These are phyloP conservation scores for Leptinotarsa haldemani DNA, from an alignment of 2,888 invertebrate genomes.

Conservation along the genomic window DNA sequence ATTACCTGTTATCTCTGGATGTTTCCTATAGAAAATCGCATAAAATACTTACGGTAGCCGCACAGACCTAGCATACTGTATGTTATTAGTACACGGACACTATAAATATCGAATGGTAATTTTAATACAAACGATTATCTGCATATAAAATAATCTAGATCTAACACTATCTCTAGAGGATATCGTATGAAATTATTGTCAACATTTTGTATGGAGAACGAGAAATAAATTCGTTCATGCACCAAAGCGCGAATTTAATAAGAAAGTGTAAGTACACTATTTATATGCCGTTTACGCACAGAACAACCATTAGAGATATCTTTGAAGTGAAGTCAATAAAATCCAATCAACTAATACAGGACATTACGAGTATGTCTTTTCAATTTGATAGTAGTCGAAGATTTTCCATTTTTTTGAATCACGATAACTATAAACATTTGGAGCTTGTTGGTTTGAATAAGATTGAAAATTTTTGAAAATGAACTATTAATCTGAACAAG, in stretches of 20 bases:
- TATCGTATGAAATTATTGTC: slow-evolving; percentile 43
- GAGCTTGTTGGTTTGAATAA: too few species aligned
- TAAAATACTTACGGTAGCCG: slow-evolving; percentile 33
- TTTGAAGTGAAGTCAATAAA: slow-evolving; percentile 4
- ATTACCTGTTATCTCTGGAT: slow-evolving; percentile 38
- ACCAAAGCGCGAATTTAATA: slow-evolving; percentile 51
- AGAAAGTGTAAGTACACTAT: slow-evolving; percentile 31
- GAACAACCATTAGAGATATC: not conserved
- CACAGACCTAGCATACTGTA: slow-evolving; percentile 24
- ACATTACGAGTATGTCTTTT: too few species aligned
- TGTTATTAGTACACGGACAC: slow-evolving; percentile 26
- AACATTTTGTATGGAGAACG: slow-evolving; percentile 46
- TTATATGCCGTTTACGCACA: slow-evolving; percentile 13
- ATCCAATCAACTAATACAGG: not conserved
- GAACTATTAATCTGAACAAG: too few species aligned
- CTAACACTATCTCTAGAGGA: slow-evolving; percentile 35
- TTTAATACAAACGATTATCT: slow-evolving; percentile 50
- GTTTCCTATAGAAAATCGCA: slow-evolving; percentile 41
- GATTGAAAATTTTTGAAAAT: too few species aligned
- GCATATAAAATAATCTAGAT: slow-evolving; percentile 46
- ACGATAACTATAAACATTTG: too few species aligned
- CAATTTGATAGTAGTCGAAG: too few species aligned
- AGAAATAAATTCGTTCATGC: slow-evolving; percentile 51
- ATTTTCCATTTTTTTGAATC: too few species aligned
- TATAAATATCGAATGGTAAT: slow-evolving; percentile 39